A percentile compares a stretch with the other conserved stretches of the same genome.
Evolutionary conservation across 2,797 vertebrate genomes (phyloP).

Genomic region (Leptatherina wallacei): DNA sequence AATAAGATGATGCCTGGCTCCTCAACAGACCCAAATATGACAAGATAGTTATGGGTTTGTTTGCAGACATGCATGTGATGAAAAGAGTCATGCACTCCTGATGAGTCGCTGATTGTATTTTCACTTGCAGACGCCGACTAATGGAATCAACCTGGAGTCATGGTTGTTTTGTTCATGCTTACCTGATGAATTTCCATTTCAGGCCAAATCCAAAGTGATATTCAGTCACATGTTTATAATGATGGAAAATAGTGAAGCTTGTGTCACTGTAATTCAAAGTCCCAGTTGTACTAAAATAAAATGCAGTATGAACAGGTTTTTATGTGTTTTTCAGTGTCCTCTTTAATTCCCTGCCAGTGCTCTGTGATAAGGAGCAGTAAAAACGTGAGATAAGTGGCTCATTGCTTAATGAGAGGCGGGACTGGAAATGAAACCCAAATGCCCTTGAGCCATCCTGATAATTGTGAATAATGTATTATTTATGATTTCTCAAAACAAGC

Average conservation of each 20-base stretch:
- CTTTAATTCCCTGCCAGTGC: neutral
- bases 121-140: too few relatives aligned
- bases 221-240: neutral
- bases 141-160: too few relatives aligned
- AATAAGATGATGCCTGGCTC: conserved; percentile 33
- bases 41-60: neutral
- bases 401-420: neutral
- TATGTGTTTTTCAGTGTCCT: neutral
- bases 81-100: neutral
- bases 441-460: neutral
- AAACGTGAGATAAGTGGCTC: neutral
- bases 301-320: neutral
- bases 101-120: neutral
- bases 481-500: neutral
- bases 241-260: neutral
- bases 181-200: too few relatives aligned
- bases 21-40: conserved; percentile 4
- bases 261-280: neutral
- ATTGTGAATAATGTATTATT: neutral
- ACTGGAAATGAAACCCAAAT: neutral
- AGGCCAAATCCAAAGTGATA: neutral
- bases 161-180: too few relatives aligned
- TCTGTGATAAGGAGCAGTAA: neutral
- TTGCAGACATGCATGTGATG: neutral
- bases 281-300: neutral